Evolutionary conservation across 1,140 invertebrate species (phyloP).

Genomic region (Ostrea edulis): DNA sequence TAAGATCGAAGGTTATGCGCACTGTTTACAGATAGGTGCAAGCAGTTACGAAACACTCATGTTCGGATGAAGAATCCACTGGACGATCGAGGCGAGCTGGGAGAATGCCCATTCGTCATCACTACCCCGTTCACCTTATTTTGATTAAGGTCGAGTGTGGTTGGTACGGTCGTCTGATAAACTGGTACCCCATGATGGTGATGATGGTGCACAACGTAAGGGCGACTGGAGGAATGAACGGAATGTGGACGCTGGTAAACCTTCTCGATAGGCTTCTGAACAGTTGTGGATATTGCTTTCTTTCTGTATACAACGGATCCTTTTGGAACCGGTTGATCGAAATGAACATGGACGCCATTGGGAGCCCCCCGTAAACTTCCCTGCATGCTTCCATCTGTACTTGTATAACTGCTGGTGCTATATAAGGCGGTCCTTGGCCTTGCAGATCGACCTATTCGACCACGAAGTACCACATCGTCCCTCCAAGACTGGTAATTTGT

Average conservation of each 20-base stretch:
- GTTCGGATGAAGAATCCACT: conserved; percentile 2
- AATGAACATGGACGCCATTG: conserved; percentile 36
- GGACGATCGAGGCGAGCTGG: conserved; percentile 16
- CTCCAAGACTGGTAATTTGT: conserved; percentile 53
- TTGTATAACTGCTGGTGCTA: conserved; percentile 40
- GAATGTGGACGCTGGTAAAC: conserved; percentile 46
- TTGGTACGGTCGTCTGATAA: neutral
- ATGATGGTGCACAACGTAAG: neutral
- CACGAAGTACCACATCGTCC: conserved; percentile 50
- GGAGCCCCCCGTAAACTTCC: conserved; percentile 39
- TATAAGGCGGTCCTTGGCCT: conserved; percentile 43
- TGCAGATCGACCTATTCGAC: neutral
- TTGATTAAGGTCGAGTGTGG: conserved; percentile 30
- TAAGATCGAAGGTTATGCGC: neutral
- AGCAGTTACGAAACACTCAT: neutral
- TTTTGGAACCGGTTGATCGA: neutral
- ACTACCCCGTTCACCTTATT: conserved; percentile 22
- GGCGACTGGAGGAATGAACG: conserved; percentile 23
- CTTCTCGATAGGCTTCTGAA: conserved; percentile 53
- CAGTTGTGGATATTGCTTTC: conserved; percentile 38
- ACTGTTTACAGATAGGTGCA: neutral
- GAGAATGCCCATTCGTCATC: neutral
- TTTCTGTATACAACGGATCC: conserved; percentile 17
- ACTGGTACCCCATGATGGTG: neutral
- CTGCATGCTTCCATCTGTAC: conserved; percentile 42